These are phyloP conservation scores for Belonocnema kinseyi DNA, from an alignment of 1,140 invertebrate genomes.

Conservation along the genomic window DNA sequence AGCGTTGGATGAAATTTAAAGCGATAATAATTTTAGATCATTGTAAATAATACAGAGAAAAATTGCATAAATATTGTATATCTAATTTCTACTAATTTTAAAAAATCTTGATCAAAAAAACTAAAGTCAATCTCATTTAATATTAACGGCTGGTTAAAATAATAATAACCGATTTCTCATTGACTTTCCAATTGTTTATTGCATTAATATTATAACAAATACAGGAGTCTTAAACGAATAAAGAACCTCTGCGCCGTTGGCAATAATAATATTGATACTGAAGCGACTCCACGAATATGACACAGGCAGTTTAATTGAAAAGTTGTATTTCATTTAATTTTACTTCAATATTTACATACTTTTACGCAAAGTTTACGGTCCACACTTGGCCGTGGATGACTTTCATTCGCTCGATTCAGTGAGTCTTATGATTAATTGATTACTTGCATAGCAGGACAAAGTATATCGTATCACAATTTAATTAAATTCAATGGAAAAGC, in stretches of 20 bases:
- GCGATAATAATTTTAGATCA: no score
- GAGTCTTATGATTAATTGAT: conserved; percentile 44
- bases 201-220: conserved; percentile 10
- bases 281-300: conserved; percentile 36
- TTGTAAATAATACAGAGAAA: no score
- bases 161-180: neutral
- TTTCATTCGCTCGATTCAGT: conserved; percentile 38
- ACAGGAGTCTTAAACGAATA: conserved; percentile 14
- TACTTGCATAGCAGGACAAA: conserved; percentile 41
- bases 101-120: no score
- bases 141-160: neutral
- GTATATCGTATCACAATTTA: conserved; percentile 42
- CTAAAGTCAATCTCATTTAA: no score
- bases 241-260: conserved; percentile 22
- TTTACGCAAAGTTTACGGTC: conserved; percentile 29
- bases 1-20: no score
- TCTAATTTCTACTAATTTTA: no score
- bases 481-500: conserved; percentile 43
- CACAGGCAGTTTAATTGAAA: conserved; percentile 7
- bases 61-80: no score
- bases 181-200: conserved; percentile 31
- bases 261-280: conserved; percentile 37
- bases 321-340: conserved; percentile 3
- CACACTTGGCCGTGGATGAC: conserved; percentile 25
- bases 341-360: conserved; percentile 18